Evolutionary conservation across 2,888 invertebrate genomes (phyloP), one percentile per base, ranked within the genome.

Genomic region (Masnerella sp.): DNA sequence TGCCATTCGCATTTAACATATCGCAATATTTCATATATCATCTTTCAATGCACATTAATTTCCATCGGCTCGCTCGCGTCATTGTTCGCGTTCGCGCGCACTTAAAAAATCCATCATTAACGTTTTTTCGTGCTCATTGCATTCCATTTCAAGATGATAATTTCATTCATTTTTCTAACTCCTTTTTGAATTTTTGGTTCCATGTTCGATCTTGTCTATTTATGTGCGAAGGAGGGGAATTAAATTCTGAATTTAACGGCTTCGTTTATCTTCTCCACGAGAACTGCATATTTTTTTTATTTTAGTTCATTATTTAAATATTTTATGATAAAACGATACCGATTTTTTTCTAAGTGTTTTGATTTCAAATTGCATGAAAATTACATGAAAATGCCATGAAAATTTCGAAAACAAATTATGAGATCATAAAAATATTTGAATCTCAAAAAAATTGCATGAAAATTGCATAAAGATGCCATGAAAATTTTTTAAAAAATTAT

Each of bases 81-180:
- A 47, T 42, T 47, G 47, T 43, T 20, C 11, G 58, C 12, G 30
- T 43, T 34, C 34, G 22, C 15, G 20, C 22, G 43, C 11, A 20
- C 51, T 30, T 42, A 49, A 54, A 69, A 45, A 67, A 49, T 47
- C 14, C 45, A 52, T 52, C 69, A 59, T 56, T 67, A 67, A 47
- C 54, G 38, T 67, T 54, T 47, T 49, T 54, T 40, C 30, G 28
- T 28, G 71, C 78, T 77, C 77, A 68, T 77, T 77, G 79, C 81
- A 82, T 83, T 84, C 82, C 82, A 79, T 51, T 76, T 76, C 77
- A 67, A 67, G 58, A 11, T 32, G 32, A 51, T 58, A 54, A 11
- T 38, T 34, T 43, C 22, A 40, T 20, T 25, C 43, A 7, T 43
- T 58, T 59, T 61, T 22, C 11, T n/a, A n/a, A n/a, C 7, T 11